A percentile compares a stretch with the other conserved stretches of the same genome.
phyloP scores from a whole-genome alignment of 2,797 vertebrate species.

The Sebastes hubbsi region DNA sequence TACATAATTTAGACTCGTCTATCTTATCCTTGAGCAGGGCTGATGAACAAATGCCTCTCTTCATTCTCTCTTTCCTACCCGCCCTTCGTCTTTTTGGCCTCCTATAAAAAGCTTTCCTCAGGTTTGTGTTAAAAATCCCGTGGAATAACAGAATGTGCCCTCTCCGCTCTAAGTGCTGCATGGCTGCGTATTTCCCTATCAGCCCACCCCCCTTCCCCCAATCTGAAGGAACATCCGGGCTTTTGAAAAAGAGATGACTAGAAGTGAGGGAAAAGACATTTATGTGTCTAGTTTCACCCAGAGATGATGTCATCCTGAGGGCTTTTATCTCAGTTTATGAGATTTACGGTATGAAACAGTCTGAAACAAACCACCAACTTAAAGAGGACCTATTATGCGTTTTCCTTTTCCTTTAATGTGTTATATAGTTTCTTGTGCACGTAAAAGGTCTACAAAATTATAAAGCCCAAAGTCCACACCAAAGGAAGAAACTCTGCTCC shows the following conservation, averaged over 20 bases:
- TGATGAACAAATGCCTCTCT: slow-evolving; percentile 3
- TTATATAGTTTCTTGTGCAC: too few relatives aligned
- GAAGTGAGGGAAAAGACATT: slow-evolving; percentile 25
- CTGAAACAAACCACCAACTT: not conserved
- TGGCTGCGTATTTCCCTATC: slow-evolving; percentile 41
- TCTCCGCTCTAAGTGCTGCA: slow-evolving; percentile 24
- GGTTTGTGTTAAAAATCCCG: slow-evolving; percentile 43
- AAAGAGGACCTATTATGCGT: not conserved
- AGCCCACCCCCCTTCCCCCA: not conserved
- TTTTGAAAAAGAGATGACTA: slow-evolving; percentile 8
- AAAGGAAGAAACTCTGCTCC: too few relatives aligned
- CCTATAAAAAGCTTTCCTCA: slow-evolving; percentile 49
- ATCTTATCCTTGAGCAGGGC: not conserved
- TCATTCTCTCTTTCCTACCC: not conserved
- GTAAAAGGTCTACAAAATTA: too few relatives aligned
- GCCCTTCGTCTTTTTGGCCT: not conserved
- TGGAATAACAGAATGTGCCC: slow-evolving; percentile 56
- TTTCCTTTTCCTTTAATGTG: too few relatives aligned
- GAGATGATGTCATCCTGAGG: not conserved
- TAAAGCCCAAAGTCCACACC: too few relatives aligned
- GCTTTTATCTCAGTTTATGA: not conserved
- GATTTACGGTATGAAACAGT: not conserved
- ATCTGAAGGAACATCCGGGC: slow-evolving; percentile 29
- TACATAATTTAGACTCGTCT: not conserved
- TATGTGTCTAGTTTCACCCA: slow-evolving; percentile 24